Evolutionary conservation across 2,113 vertebrate genomes (phyloP), one percentile per base, ranked within the genome.

Genomic region (Sebastes schlegelii): DNA sequence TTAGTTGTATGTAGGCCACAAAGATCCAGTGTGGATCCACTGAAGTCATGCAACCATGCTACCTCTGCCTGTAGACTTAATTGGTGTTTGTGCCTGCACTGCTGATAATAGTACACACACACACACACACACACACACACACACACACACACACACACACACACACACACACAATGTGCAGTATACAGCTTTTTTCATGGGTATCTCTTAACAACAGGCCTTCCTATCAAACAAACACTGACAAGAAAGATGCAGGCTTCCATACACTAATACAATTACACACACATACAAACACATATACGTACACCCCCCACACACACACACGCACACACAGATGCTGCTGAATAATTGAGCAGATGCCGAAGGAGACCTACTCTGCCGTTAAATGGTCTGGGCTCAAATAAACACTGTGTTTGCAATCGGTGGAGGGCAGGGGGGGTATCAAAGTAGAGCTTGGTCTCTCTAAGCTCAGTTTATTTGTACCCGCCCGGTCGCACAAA

Each of bases 261-360:
- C 40, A 17, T 26, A 16, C 26, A 52, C 42, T 58, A 6, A 46
- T 46, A 46, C 3, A 57, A n/a, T 67, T 66, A 57, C 52, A 49
- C 16, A 52, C 49, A 52, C 43, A 45, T 8, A 45, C 43, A 45
- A 77, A 14, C 11, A 61, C 34, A 63, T 62, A 49, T 79, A 49
- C 9, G 19, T 16, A 51, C 54, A 62, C 60, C 76, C 34, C 43
- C 23, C 19, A 23, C 43, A 48, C 65, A 67, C 46, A 48, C 46
- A 26, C 54, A 57, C 46, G 76, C 62, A 45, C 77, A 81, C 45
- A 86, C 64, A 80, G 49, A 51, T 11, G 1, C 76, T 77, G 63
- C 72, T 91, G 78, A 89, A 84, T 89, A 82, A 89, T 86, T 87
- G 80, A 91, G 51, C 57, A 65, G 74, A 67, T 42, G 63, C 82